A percentile compares a stretch with the other conserved stretches of the same genome.
Conservation (phyloP, 1,140 invertebrate genomes). For the Campoletis sonorensis region DNA sequence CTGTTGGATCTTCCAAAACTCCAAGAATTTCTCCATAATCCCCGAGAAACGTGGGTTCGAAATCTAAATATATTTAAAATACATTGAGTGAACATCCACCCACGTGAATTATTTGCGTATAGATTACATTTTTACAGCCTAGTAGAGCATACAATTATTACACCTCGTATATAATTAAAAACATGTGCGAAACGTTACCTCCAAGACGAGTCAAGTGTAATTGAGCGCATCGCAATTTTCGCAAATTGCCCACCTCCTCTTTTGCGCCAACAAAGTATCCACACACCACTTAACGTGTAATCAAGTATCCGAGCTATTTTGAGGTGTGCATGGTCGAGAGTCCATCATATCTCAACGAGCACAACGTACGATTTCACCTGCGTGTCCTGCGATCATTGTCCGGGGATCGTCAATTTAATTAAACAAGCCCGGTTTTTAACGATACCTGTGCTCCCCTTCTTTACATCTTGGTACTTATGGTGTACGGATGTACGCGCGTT, state of each 20-base stretch:
- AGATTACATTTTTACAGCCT: constrained; percentile 26
- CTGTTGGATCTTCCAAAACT: not conserved
- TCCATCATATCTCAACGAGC: constrained; percentile 42
- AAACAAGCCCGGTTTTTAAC: constrained; percentile 49
- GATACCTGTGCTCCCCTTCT: constrained; percentile 19
- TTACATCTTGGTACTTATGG: constrained; percentile 16
- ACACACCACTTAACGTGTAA: not conserved
- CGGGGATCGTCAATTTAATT: constrained; percentile 55
- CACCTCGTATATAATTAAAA: constrained; percentile 26
- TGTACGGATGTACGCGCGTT: constrained; percentile 27
- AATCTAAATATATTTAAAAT: constrained; percentile 6
- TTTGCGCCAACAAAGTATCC: constrained; percentile 17
- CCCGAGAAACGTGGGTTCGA: constrained; percentile 33
- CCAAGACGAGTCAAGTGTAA: constrained; percentile 21
- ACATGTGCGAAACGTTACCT: constrained; percentile 29
- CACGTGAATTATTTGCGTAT: constrained; percentile 24
- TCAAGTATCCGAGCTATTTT: constrained; percentile 21
- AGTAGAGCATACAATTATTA: constrained; percentile 42
- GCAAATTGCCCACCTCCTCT: constrained; percentile 34
- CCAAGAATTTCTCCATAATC: constrained; percentile 4
- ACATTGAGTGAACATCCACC: not conserved
- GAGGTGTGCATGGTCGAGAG: not conserved
- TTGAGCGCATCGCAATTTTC: constrained; percentile 26
- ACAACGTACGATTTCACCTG: constrained; percentile 51
- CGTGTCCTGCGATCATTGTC: constrained; percentile 51